Evolutionary conservation across 2,888 invertebrate species (phyloP), one percentile per base, ranked within the genome.

Genomic region (Cosmorhoe ocellata): DNA sequence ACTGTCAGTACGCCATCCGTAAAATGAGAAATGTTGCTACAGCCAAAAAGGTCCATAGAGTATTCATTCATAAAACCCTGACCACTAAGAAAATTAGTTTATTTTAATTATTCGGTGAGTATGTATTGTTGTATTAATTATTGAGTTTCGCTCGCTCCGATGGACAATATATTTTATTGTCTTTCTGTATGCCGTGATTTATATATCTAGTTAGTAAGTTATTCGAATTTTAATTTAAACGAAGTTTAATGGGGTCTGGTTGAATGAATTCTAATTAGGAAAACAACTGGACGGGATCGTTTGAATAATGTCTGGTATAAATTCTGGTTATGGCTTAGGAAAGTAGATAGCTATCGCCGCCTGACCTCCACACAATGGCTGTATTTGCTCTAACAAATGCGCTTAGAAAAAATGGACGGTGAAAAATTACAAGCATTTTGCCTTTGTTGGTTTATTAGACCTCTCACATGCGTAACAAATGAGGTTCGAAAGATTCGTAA

Each of bases 191-290:
- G 67, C 56, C 64, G 71, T 88, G 90, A 90, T 90, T 90, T 90
- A 90, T 89, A 84, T 61, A 66, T 83, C 88, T 89, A 90, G 89
- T 90, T 90, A 89, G 89, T 89, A 88, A 89, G 87, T 90, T 89
- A 89, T 89, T 89, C 70, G 81, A 84, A 78, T 89, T 90, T 90
- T 89, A 89, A 89, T 90, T 90, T 90, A 84, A 85, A 83, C 81
- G 82, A 79, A 82, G 81, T 89, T 89, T 89, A 90, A 90, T 89
- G 87, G 88, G 84, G 71, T 81, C 73, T 78, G 80, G 65, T 73
- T 90, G 90, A 90, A 90, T 90, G 89, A 85, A 69, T 89, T 89
- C 84, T 90, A 88, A 90, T 90, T 88, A 88, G 81, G 81, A 87
- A 88, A 89, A 89, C 87, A 87, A 85, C 78, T 79, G 76, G 72